Conservation (phyloP, 2,888 invertebrate genomes). For the Formica aserva region DNA sequence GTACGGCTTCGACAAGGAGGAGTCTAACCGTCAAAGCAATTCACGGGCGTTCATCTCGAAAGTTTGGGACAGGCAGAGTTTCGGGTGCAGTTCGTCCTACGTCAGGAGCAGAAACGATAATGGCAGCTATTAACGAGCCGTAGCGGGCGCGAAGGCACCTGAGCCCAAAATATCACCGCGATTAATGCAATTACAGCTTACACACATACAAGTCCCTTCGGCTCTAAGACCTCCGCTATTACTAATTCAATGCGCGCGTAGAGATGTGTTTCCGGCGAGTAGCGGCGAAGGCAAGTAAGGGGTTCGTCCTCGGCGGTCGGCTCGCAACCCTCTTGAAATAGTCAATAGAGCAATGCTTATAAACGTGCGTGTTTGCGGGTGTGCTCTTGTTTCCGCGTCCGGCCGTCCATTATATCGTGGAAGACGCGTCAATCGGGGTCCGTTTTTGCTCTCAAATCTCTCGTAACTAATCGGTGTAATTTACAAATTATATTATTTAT, state of each 20-base stretch:
- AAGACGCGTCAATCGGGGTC: not conserved
- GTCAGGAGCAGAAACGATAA: constrained; percentile 79
- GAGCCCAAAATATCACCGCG: constrained; percentile 85
- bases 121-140: constrained; percentile 84
- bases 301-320: constrained; percentile 14
- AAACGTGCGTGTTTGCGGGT: not conserved
- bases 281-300: not conserved
- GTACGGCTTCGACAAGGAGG: not conserved
- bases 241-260: constrained; percentile 76
- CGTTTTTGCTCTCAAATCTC: not conserved
- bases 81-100: constrained; percentile 65
- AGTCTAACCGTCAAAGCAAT: constrained; percentile 66
- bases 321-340: constrained; percentile 86
- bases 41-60: constrained; percentile 56
- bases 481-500: not conserved
- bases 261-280: constrained; percentile 69
- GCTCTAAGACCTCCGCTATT: constrained; percentile 78
- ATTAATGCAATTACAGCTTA: constrained; percentile 85
- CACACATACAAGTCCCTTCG: constrained; percentile 79
- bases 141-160: constrained; percentile 83
- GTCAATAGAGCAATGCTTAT: constrained; percentile 84
- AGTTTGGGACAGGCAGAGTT: constrained; percentile 67
- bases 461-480: not conserved
- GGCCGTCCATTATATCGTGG: not conserved
- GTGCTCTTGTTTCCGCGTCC: constrained; percentile 18